Conservation (phyloP, 2,797 vertebrate species). For the Pantherophis vulpinus region DNA sequence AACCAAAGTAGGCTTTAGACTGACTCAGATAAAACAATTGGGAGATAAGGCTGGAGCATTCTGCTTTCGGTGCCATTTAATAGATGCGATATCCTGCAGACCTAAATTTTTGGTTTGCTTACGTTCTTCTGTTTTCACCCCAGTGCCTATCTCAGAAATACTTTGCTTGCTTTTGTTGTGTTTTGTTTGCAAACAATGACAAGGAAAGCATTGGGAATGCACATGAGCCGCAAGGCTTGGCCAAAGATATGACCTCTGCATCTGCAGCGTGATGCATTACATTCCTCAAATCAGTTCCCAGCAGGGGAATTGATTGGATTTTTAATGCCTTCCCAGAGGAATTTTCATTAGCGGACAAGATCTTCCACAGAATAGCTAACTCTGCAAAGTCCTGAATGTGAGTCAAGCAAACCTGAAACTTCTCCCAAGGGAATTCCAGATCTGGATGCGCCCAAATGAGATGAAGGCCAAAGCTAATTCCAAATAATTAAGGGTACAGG, state of each 20-base stretch:
- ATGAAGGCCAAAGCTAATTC: not conserved
- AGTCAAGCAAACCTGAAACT: not conserved
- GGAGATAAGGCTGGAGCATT: not conserved
- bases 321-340: not conserved
- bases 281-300: not conserved
- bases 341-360: not conserved
- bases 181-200: not conserved
- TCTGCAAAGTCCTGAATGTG: not conserved
- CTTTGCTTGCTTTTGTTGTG: not conserved
- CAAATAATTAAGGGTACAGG: not conserved
- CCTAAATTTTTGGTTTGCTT: not conserved
- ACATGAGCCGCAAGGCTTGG: not conserved
- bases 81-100: not conserved
- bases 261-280: not conserved
- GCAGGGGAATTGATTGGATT: not conserved
- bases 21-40: not conserved
- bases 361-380: not conserved
- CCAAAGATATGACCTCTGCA: not conserved
- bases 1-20: not conserved
- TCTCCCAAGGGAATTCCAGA: not conserved
- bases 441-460: not conserved
- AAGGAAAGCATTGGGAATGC: not conserved
- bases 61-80: not conserved
- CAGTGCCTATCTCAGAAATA: not conserved
- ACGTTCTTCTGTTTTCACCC: not conserved